A percentile compares a stretch with the other conserved stretches of the same genome.
phyloP scores from a whole-genome alignment of 2,113 vertebrate genomes.

The Helogale parvula region DNA sequence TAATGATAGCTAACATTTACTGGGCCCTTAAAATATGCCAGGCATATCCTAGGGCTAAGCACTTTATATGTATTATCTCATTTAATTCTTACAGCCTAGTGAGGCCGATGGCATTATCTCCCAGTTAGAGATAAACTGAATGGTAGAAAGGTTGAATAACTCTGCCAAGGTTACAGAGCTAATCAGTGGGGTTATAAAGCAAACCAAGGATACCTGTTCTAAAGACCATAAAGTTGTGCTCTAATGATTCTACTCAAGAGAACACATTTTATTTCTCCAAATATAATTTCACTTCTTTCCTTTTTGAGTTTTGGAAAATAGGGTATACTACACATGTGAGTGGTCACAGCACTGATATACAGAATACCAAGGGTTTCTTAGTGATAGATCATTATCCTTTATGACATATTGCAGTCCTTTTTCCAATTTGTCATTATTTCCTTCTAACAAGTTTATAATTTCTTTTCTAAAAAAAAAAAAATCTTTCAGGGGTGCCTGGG shows the following conservation, averaged over 20 bases:
- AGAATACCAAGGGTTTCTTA: not conserved
- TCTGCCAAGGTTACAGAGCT: not conserved
- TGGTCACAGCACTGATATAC: not conserved
- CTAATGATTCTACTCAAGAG: not conserved
- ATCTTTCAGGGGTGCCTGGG: not conserved
- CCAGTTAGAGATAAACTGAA: not conserved
- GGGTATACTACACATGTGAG: not conserved
- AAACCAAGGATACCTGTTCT: not conserved
- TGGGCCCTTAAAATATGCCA: not conserved
- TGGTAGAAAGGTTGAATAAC: not conserved
- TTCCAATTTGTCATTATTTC: not conserved
- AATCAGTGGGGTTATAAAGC: not conserved
- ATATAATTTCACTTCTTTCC: not conserved
- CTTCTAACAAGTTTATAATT: not conserved
- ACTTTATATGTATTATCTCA: not conserved
- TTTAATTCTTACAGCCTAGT: not conserved
- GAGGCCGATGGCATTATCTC: not conserved
- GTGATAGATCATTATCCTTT: not conserved
- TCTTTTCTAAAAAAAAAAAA: not conserved
- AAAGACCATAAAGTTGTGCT: not conserved
- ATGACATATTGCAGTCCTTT: not conserved
- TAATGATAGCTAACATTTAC: not conserved
- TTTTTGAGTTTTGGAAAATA: not conserved
- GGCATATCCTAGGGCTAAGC: not conserved
- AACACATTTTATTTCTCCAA: not conserved